A percentile compares a stretch with the other conserved stretches of the same genome.
Conservation (phyloP, 2,113 vertebrate species). For the Dipodomys spectabilis region DNA sequence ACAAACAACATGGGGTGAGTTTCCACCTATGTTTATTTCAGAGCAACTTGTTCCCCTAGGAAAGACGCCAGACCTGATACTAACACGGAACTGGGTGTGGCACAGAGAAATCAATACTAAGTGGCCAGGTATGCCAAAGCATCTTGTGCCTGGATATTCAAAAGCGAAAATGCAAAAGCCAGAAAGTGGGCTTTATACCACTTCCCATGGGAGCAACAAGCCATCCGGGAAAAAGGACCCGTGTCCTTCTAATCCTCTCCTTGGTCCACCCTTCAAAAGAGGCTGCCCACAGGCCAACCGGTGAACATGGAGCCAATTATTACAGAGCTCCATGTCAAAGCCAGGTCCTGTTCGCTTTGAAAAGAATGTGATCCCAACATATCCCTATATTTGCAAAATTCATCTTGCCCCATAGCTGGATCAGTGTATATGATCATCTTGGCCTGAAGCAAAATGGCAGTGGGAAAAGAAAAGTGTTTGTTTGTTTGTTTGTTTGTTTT, state of each 20-base stretch:
- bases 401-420: slow-evolving; percentile 49
- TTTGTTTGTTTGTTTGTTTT: not conserved
- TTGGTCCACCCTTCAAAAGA: not conserved
- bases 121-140: not conserved
- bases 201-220: not conserved
- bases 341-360: slow-evolving; percentile 20
- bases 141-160: not conserved
- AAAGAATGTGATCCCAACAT: not conserved
- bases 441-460: not conserved
- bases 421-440: not conserved
- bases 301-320: not conserved
- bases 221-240: not conserved
- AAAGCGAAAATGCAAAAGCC: slow-evolving; percentile 1
- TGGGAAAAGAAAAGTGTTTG: too few relatives aligned
- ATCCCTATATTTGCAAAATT: slow-evolving; percentile 16
- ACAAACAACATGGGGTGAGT: slow-evolving; percentile 37
- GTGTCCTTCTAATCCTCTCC: not conserved
- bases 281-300: not conserved
- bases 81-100: not conserved
- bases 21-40: slow-evolving; percentile 71
- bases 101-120: not conserved
- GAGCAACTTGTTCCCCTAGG: slow-evolving; percentile 43
- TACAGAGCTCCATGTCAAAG: not conserved
- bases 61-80: slow-evolving; percentile 53
- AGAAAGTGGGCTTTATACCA: not conserved